These are phyloP conservation scores for Aphaenogaster rudis DNA, from an alignment of 1,140 invertebrate species.

Conservation along the genomic window DNA sequence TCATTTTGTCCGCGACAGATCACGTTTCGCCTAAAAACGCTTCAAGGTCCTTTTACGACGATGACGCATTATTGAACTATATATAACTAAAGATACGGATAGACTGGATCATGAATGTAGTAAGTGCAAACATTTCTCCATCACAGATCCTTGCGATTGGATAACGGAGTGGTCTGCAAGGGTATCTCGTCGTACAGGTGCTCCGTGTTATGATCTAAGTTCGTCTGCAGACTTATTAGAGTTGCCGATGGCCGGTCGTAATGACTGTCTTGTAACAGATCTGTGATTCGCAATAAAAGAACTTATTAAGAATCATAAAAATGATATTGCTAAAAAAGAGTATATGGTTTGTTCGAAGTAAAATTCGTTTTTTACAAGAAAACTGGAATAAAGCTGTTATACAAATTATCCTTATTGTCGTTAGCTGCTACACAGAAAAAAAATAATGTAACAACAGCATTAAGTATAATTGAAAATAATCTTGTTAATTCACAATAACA, in stretches of 20 bases:
- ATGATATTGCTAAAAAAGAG: background rate
- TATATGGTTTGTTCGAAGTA: slow-evolving; percentile 15
- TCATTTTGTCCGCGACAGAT: background rate
- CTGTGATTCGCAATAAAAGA: slow-evolving; percentile 63
- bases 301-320: background rate
- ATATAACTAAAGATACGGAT: background rate
- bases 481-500: too few species aligned
- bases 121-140: background rate
- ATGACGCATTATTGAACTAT: background rate
- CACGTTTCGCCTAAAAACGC: background rate
- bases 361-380: background rate
- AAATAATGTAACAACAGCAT: too few species aligned
- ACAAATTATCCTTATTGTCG: background rate
- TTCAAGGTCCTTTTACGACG: background rate
- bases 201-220: slow-evolving; percentile 77
- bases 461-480: too few species aligned
- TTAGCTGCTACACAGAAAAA: background rate
- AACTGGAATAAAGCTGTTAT: slow-evolving; percentile 1
- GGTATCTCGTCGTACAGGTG: slow-evolving; percentile 86
- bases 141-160: slow-evolving; percentile 73
- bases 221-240: slow-evolving; percentile 63
- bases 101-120: background rate
- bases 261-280: slow-evolving; percentile 82
- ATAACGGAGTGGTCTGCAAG: slow-evolving; percentile 76
- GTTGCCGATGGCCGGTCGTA: slow-evolving; percentile 83